Evolutionary conservation across 2,888 invertebrate species (phyloP), one percentile per base, ranked within the genome.

Genomic region (Norana najaformis): DNA sequence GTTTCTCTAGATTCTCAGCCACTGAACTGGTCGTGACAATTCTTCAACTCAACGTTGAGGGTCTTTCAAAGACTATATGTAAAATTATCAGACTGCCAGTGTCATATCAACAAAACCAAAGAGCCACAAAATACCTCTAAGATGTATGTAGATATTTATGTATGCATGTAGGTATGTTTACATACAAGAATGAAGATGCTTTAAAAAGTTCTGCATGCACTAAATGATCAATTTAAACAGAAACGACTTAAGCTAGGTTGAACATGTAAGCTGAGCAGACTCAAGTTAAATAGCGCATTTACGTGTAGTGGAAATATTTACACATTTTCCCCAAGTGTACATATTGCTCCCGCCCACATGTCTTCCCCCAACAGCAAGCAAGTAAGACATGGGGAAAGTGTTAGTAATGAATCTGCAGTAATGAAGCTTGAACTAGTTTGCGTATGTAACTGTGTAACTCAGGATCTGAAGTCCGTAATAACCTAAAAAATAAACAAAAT

Each of bases 391-490:
- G 69, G 69, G n/a, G 69, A 69, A 69, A 69, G n/a, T 69, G 13
- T 69, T 14, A 85, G 8, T 85, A 35, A 11, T 85, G 35, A 37
- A 85, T 85, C 85, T 85, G 85, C 16, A 85, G 35, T 85, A 85
- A 85, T 23, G 35, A 34, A 85, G 85, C 85, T 37, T 85, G 36
- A 85, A 85, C 35, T 35, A 85, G 37, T 85, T 85, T 85, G 35
- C 16, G 34, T 37, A 85, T 16, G 20, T 85, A 6, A 36, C 85
- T 85, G 34, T 16, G 85, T n/a, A 85, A 85, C 16, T 85, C 85
- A 85, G n/a, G 85, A 85, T 85, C 85, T 36, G 85, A 36, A n/a
- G 85, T 36, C 35, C 35, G 85, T 16, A 85, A 37, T 85, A 85
- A 37, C 37, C 85, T 85, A 37, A 30, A 85, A 69, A 30, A n/a